These are phyloP conservation scores for Resseliella maxima DNA, from an alignment of 2,888 invertebrate genomes.

Conservation along the genomic window DNA sequence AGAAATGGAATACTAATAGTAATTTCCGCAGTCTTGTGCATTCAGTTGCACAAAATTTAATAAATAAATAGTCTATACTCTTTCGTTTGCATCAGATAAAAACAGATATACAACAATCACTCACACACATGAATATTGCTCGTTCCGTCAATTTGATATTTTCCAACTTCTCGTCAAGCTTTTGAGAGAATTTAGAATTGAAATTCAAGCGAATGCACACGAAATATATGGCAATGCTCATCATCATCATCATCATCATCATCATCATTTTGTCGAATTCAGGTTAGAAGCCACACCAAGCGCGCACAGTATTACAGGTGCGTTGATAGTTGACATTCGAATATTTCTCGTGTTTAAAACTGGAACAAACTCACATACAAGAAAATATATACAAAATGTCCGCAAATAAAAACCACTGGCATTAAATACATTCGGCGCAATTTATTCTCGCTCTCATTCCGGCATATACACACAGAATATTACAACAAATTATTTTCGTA, in stretches of 20 bases:
- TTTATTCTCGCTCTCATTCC: not conserved
- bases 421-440: not conserved
- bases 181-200: not conserved
- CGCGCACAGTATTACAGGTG: not conserved
- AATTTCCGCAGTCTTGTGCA: conserved; percentile 51
- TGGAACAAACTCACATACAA: not conserved
- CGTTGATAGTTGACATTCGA: not conserved
- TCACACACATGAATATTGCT: not conserved
- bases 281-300: not conserved
- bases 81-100: not conserved
- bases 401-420: not conserved
- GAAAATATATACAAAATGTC: not conserved
- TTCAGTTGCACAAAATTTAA: conserved; percentile 10
- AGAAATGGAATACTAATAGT: conserved; percentile 48
- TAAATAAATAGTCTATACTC: conserved; percentile 38
- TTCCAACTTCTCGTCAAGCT: not conserved
- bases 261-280: conserved; percentile 32
- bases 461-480: not conserved
- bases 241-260: conserved; percentile 20
- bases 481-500: not conserved
- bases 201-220: not conserved
- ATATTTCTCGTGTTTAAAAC: not conserved
- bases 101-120: not conserved
- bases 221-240: conserved; percentile 19
- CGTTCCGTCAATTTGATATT: conserved; percentile 15